phyloP scores from a whole-genome alignment of 2,888 invertebrate species.

The Pocota personata region DNA sequence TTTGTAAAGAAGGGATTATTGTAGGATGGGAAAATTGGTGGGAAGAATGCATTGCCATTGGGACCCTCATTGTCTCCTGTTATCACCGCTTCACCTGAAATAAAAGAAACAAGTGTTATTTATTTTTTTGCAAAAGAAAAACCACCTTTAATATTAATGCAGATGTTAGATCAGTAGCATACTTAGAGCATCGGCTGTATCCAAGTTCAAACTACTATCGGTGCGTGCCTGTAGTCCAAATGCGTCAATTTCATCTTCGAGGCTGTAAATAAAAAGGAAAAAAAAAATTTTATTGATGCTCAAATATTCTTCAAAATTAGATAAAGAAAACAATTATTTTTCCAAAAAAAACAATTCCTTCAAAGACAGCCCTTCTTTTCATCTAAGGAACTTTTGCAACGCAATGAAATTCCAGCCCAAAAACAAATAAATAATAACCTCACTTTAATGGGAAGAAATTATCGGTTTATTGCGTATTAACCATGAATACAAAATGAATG shows the following conservation, averaged over 20 bases:
- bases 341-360: neutral
- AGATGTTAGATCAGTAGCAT: neutral
- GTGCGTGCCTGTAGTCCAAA: constrained; percentile 30
- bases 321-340: neutral
- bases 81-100: constrained; percentile 79
- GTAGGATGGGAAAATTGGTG: constrained; percentile 81
- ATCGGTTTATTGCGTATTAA: constrained; percentile 35
- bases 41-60: constrained; percentile 78
- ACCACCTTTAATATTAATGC: no score
- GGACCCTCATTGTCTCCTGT: constrained; percentile 77
- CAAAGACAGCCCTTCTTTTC: neutral
- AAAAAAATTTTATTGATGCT: neutral
- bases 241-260: constrained; percentile 49
- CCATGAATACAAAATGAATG: constrained; percentile 48
- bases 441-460: constrained; percentile 2
- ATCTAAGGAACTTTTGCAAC: neutral
- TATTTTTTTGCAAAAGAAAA: no score
- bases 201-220: constrained; percentile 8
- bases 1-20: constrained; percentile 80
- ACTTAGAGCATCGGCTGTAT: constrained; percentile 36
- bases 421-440: constrained; percentile 8
- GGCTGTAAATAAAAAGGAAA: constrained; percentile 31
- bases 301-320: neutral
- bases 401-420: neutral
- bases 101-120: neutral